These are phyloP conservation scores for Phylloscopus trochilus DNA, from an alignment of 2,113 vertebrate genomes.

Conservation along the genomic window DNA sequence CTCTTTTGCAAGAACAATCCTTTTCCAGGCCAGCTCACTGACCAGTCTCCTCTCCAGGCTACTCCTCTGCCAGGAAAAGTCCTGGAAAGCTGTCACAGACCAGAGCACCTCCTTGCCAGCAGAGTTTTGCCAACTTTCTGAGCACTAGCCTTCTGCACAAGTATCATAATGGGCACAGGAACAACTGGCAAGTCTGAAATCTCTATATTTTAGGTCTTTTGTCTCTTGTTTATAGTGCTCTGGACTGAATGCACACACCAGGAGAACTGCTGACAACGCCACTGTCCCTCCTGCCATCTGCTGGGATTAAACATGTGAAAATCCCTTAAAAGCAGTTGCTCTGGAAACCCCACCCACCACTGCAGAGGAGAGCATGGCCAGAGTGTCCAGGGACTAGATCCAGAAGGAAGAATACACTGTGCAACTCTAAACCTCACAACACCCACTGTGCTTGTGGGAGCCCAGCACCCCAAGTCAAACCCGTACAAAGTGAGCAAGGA, in stretches of 20 bases:
- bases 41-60: not conserved
- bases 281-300: not conserved
- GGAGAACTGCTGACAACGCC: not conserved
- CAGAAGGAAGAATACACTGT: not conserved
- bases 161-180: not conserved
- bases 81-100: not conserved
- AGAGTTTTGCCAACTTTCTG: not conserved
- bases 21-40: not conserved
- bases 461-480: not conserved
- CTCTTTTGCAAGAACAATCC: not conserved
- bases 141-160: not conserved
- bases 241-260: not conserved
- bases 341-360: not conserved
- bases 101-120: not conserved
- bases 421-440: not conserved
- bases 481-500: fast-evolving
- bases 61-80: not conserved
- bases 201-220: not conserved
- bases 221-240: not conserved
- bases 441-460: fast-evolving
- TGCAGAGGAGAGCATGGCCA: not conserved
- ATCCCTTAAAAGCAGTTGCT: not conserved
- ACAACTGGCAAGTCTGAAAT: not conserved
- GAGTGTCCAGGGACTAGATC: not conserved
- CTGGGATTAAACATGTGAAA: not conserved